phyloP scores from a whole-genome alignment of 2,113 vertebrate species.

The Clarias batrachus region DNA sequence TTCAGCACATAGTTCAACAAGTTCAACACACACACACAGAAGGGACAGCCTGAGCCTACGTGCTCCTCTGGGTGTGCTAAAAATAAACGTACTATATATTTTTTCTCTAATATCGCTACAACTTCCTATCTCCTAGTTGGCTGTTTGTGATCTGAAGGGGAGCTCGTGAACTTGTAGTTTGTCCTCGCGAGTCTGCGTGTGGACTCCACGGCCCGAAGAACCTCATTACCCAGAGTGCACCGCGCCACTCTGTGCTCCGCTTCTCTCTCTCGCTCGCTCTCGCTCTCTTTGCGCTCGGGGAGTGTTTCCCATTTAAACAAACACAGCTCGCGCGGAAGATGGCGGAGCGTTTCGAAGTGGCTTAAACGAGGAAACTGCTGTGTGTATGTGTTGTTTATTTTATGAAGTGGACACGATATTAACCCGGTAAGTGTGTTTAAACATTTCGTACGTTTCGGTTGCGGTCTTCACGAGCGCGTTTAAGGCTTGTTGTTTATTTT shows the following conservation, averaged over 20 bases:
- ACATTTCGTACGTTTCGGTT: not conserved
- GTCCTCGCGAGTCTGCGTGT: not conserved
- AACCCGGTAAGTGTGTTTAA: conserved; percentile 68
- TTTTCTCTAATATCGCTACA: conserved; percentile 67
- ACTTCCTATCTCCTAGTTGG: conserved; percentile 59
- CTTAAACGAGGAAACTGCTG: conserved; percentile 68
- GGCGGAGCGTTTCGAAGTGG: conserved; percentile 78
- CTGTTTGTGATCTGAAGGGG: conserved; percentile 54
- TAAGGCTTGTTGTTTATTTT: conserved; percentile 13
- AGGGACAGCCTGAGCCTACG: conserved; percentile 33
- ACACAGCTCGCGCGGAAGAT: conserved; percentile 78
- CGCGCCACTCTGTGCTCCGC: conserved; percentile 61
- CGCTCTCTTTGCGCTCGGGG: conserved; percentile 64
- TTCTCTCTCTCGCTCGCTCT: conserved; percentile 64
- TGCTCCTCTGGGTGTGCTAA: conserved; percentile 57
- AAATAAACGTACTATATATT: conserved; percentile 66
- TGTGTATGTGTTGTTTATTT: conserved; percentile 43
- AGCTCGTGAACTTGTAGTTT: conserved; percentile 69
- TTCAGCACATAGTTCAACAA: conserved; percentile 26
- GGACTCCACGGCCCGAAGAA: conserved; percentile 17
- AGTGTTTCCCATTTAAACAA: conserved; percentile 87
- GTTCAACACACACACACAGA: conserved; percentile 12
- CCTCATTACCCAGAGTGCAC: conserved; percentile 72
- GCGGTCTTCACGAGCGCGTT: not conserved
- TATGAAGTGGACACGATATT: conserved; percentile 65